These are phyloP conservation scores for Lasioglossum malachurum DNA, from an alignment of 2,888 invertebrate genomes.

Conservation along the genomic window DNA sequence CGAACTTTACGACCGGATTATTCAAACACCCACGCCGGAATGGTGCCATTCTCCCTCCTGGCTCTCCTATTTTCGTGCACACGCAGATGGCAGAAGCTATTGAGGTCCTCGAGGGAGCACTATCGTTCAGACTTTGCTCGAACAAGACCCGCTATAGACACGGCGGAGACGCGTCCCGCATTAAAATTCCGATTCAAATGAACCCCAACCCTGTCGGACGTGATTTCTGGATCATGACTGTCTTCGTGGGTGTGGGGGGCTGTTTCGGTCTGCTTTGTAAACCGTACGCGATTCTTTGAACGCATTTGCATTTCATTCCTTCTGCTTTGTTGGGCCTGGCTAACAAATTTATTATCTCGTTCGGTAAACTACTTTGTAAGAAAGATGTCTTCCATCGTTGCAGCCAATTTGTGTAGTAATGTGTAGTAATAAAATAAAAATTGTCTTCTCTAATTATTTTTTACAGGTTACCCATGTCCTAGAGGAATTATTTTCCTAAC, in stretches of 20 bases:
- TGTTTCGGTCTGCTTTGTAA: not conserved
- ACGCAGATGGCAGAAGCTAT: constrained; percentile 51
- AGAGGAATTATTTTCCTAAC: not conserved
- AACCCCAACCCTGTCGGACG: not conserved
- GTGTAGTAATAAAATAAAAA: not conserved
- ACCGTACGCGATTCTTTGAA: not conserved
- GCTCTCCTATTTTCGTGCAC: constrained; percentile 54
- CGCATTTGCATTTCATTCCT: not conserved
- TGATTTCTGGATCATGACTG: not conserved
- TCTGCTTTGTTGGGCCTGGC: not conserved
- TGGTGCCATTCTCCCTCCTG: constrained; percentile 25
- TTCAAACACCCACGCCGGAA: constrained; percentile 53
- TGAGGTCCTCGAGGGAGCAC: constrained; percentile 40
- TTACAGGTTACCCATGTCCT: not conserved
- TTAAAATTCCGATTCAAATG: constrained; percentile 55
- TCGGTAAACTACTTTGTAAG: not conserved
- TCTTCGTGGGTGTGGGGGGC: not conserved
- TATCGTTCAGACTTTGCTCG: constrained; percentile 34
- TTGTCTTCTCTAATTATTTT: not conserved
- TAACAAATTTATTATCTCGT: not conserved
- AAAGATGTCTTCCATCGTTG: not conserved
- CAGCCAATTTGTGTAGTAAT: too few species aligned
- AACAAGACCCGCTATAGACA: constrained; percentile 20
- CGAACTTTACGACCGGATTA: constrained; percentile 65
- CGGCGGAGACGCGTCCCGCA: constrained; percentile 28